Evolutionary conservation across 2,888 invertebrate genomes (phyloP).

Genomic region (Drosophila demipolita): DNA sequence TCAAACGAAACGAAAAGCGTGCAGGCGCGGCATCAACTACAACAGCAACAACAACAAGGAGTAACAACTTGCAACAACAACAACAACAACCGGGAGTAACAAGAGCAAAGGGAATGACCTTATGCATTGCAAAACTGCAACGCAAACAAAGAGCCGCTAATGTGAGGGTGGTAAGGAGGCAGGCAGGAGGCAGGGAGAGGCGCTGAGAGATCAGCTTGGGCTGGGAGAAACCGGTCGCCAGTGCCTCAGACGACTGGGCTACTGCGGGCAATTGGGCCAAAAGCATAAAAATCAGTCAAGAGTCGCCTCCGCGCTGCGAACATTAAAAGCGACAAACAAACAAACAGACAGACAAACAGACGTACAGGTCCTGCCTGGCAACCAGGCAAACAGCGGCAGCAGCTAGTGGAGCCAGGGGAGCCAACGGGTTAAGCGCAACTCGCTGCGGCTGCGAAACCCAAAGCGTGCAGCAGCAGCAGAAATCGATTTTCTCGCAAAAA

Average conservation of each 20-base stretch:
- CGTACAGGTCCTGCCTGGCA: conserved; percentile 41
- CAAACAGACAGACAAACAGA: conserved; percentile 78
- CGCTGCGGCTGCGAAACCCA: conserved; percentile 4
- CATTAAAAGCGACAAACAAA: conserved; percentile 81
- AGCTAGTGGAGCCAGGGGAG: neutral
- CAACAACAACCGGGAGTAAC: conserved; percentile 31
- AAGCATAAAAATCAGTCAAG: conserved; percentile 81
- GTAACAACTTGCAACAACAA: conserved; percentile 17
- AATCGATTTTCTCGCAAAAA: conserved; percentile 76
- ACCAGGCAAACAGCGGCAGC: conserved; percentile 14
- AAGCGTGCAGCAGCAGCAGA: conserved; percentile 62
- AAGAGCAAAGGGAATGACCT: conserved; percentile 63
- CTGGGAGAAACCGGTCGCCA: conserved; percentile 38
- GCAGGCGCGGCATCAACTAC: conserved; percentile 58
- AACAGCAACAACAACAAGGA: conserved; percentile 39
- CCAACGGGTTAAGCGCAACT: neutral
- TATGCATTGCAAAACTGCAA: conserved; percentile 65
- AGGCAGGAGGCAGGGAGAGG: neutral
- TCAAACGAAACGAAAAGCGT: conserved; percentile 78
- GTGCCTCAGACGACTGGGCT: conserved; percentile 42
- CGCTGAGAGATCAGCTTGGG: conserved; percentile 43
- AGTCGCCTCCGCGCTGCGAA: conserved; percentile 68
- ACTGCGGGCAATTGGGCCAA: conserved; percentile 80
- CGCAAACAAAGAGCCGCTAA: conserved; percentile 77
- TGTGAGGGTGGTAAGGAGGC: conserved; percentile 39